phyloP scores from a whole-genome alignment of 2,797 vertebrate genomes.

The Gobio occitaniae region DNA sequence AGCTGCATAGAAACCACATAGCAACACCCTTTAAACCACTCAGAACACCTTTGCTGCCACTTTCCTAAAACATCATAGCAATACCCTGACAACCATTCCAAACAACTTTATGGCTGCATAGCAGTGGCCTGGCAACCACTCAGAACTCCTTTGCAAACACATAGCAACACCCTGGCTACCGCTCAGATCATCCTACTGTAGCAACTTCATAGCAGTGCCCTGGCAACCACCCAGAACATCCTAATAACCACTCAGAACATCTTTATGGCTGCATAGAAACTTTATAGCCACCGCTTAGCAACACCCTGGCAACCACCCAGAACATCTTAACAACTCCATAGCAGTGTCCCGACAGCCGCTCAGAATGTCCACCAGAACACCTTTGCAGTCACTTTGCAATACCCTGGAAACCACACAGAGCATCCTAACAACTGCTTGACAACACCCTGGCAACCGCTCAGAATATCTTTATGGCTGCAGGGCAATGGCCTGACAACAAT shows the following conservation, averaged over 20 bases:
- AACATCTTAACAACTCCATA: neutral
- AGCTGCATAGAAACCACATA: neutral
- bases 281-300: neutral
- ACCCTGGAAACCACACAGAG: neutral
- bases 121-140: neutral
- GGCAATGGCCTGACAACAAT: neutral
- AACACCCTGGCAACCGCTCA: neutral
- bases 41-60: neutral
- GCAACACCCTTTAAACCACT: neutral
- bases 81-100: neutral
- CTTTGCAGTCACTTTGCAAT: neutral
- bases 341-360: neutral
- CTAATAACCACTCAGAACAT: neutral
- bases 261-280: neutral
- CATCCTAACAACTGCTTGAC: neutral
- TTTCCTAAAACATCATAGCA: too few species aligned
- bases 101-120: neutral
- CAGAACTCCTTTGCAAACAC: neutral
- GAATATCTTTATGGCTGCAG: neutral
- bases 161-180: neutral
- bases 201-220: neutral
- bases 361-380: neutral
- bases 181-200: neutral
- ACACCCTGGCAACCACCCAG: neutral
- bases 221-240: neutral